Conservation (phyloP, 1,140 invertebrate species). For the Caenorhabditis briggsae region DNA sequence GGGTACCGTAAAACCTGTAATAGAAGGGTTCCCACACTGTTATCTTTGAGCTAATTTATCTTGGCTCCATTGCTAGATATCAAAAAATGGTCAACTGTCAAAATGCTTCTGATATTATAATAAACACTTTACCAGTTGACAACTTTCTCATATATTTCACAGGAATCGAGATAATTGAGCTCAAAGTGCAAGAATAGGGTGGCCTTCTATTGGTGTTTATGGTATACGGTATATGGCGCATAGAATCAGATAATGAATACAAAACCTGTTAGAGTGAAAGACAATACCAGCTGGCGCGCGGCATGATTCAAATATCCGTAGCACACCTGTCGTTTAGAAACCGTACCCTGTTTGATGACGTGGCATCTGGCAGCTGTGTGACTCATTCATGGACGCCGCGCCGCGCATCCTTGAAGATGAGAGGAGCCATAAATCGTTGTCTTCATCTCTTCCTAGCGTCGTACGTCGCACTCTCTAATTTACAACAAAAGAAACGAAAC, state of each 20-base stretch:
- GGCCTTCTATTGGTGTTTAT: neutral
- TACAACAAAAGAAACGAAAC: conserved; percentile 37
- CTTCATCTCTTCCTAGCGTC: neutral
- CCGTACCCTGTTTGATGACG: neutral
- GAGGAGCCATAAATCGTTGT: conserved; percentile 43
- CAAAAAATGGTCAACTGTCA: too few species aligned
- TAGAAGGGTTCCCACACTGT: too few species aligned
- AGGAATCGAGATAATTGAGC: too few species aligned
- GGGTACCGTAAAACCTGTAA: too few species aligned
- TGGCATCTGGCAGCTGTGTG: neutral
- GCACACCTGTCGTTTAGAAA: neutral
- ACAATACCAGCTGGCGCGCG: conserved; percentile 16
- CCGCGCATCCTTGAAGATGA: conserved; percentile 33
- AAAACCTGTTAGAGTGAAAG: neutral
- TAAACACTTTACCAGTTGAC: too few species aligned
- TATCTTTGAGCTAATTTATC: too few species aligned
- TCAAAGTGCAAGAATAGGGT: too few species aligned
- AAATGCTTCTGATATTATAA: too few species aligned
- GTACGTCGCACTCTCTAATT: conserved; percentile 25
- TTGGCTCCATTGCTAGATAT: too few species aligned
- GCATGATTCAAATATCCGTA: conserved; percentile 45
- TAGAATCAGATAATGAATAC: conserved; percentile 26
- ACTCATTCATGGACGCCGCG: neutral
- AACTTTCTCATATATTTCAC: too few species aligned
- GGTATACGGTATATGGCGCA: neutral